Percentiles rank a stretch among this genome's conserved stretches.
phyloP scores from a whole-genome alignment of 2,888 invertebrate species.

The Stenoptilia bipunctidactyla region DNA sequence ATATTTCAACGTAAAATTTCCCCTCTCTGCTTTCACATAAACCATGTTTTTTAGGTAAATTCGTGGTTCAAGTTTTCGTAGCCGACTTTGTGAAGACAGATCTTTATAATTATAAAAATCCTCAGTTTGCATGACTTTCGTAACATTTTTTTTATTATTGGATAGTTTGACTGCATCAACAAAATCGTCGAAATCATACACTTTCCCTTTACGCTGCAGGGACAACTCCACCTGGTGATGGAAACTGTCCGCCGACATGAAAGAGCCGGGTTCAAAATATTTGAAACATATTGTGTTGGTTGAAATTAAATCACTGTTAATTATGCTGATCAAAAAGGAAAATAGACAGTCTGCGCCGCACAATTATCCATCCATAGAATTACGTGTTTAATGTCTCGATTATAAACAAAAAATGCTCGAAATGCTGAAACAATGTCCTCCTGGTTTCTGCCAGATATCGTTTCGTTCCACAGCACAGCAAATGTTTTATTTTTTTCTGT shows the following conservation, averaged over 20 bases:
- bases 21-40: constrained; percentile 3
- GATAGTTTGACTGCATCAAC: neutral
- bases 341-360: constrained; percentile 5
- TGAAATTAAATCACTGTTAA: constrained; percentile 18
- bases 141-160: constrained; percentile 1
- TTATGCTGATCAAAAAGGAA: constrained; percentile 14
- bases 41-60: constrained; percentile 5
- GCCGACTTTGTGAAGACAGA: constrained; percentile 1
- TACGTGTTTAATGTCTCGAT: constrained; percentile 7
- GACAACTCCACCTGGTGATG: constrained; percentile 24
- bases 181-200: constrained; percentile 8
- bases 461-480: neutral
- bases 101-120: constrained; percentile 5
- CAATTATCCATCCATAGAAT: constrained; percentile 11
- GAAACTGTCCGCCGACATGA: constrained; percentile 27
- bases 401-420: constrained; percentile 7
- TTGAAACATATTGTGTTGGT: constrained; percentile 14
- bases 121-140: constrained; percentile 1
- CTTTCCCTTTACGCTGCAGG: constrained; percentile 16
- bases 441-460: constrained; percentile 19
- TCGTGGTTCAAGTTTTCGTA: constrained; percentile 2
- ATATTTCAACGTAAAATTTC: constrained; percentile 3
- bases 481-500: neutral
- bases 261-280: constrained; percentile 22
- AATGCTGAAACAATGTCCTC: constrained; percentile 22